phyloP scores from a whole-genome alignment of 1,140 invertebrate species.

The Diuraphis noxia region DNA sequence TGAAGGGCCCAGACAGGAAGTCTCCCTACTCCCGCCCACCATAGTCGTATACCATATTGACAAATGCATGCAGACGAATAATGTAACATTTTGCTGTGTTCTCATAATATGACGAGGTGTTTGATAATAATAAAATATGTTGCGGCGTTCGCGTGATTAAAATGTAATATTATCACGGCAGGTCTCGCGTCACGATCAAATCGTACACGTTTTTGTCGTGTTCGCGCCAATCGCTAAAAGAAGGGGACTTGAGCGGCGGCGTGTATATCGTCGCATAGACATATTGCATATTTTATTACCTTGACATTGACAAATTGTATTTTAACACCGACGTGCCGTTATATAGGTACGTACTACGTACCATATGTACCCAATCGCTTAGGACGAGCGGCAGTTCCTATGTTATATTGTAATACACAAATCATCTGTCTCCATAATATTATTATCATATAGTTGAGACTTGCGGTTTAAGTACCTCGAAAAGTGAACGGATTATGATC shows the following conservation, averaged over 20 bases:
- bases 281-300: background rate
- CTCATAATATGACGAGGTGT: background rate
- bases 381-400: background rate
- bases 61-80: background rate
- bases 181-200: conserved; percentile 42
- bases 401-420: background rate
- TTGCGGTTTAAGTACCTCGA: background rate
- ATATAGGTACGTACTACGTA: background rate
- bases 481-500: background rate
- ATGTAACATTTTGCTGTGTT: background rate
- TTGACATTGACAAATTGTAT: conserved; percentile 48
- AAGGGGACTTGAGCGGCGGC: background rate
- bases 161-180: background rate
- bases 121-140: background rate
- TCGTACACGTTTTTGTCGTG: background rate
- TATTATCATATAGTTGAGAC: background rate
- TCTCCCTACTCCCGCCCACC: background rate
- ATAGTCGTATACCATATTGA: background rate
- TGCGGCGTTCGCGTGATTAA: background rate
- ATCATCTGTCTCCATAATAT: background rate
- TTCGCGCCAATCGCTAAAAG: background rate
- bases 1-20: background rate
- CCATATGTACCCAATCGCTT: background rate
- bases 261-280: background rate
- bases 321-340: background rate